Base-by-base conservation (phyloP, 2,797 vertebrate genomes). In the Tamandua tetradactyla region DNA sequence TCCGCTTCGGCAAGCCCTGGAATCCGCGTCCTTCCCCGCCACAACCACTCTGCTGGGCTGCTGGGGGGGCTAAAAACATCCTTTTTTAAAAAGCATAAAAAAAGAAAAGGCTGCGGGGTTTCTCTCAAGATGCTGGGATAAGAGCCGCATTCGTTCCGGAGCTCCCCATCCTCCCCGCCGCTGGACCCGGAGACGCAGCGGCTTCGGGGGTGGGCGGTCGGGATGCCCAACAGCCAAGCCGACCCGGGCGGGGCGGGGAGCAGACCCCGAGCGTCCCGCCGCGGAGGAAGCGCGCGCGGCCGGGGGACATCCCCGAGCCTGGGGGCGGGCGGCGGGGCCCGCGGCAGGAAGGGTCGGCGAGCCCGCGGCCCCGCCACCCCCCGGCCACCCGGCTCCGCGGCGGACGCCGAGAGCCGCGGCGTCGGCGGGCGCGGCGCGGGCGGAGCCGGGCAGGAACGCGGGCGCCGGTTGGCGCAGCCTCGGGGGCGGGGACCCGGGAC, bases 291-390 rank as follows among this genome's bases (percentile, higher is more conserved):
- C 61, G 59, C 35, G 44, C 59, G 44, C 32, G 62, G 87, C 7
- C 1, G 68, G 52, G 20, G 96, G 96, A 95, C 74, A 75, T 94
- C 93, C 95, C 96, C 14, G 49, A 22, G 20, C 87, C 87, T 2
- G 52, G 89, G 62, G 72, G 74, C 86, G 89, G 95, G 87, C 94
- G 78, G 87, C 79, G 5, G 61, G 66, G 86, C 22, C 25, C 6
- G 72, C 42, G 0, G 64, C 94, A 59, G 79, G 37, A 74, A 85
- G 47, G 59, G 87, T 91, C 72, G 0, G 27, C 14, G 0, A 17
- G 64, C 1, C 42, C 5, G 4, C 14, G 64, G 91, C 92, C 64
- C 91, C 42, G 25, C 90, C 74, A 59, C 72, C 64, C 64, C 0
- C 35, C 1, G 27, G 37, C 44, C 3, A n/a, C 27, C 49, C 0